phyloP scores from a whole-genome alignment of 2,888 invertebrate species.

The Aphidius colemani region DNA sequence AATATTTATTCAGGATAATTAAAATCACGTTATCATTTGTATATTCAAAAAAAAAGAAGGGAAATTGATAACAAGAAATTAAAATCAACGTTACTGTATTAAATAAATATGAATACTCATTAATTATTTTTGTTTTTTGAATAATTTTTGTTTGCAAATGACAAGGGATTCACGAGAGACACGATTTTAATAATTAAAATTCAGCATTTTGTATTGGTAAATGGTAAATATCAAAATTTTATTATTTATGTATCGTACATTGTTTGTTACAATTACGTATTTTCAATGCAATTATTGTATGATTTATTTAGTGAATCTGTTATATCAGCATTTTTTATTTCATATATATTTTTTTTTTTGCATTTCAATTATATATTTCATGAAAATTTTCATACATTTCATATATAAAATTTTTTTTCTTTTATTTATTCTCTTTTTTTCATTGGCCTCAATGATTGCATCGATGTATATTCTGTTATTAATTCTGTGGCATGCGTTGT shows the following conservation, averaged over 20 bases:
- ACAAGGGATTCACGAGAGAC: conserved; percentile 10
- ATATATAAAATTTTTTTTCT: not conserved
- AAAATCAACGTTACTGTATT: too few species aligned
- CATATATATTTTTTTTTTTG: not conserved
- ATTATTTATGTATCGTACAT: conserved; percentile 57
- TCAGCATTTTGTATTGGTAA: conserved; percentile 19
- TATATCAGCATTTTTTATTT: conserved; percentile 55
- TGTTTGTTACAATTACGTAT: conserved; percentile 60
- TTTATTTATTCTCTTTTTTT: conserved; percentile 1
- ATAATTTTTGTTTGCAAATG: not conserved
- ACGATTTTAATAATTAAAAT: conserved; percentile 29
- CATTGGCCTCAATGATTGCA: conserved; percentile 14
- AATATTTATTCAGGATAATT: too few species aligned
- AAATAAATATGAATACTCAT: too few species aligned
- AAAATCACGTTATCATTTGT: too few species aligned
- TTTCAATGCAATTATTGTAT: conserved; percentile 57
- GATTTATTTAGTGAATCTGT: conserved; percentile 56
- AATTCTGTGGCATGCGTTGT: conserved; percentile 55
- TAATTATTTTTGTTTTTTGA: too few species aligned
- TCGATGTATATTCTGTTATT: conserved; percentile 56
- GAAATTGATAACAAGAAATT: too few species aligned
- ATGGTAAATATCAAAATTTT: conserved; percentile 56
- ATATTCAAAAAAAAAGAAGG: too few species aligned
- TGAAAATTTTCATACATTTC: conserved; percentile 4
- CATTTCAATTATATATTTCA: not conserved